Evolutionary conservation across 2,113 vertebrate species (phyloP), one percentile per base, ranked within the genome.

Genomic region (Lepus americanus): DNA sequence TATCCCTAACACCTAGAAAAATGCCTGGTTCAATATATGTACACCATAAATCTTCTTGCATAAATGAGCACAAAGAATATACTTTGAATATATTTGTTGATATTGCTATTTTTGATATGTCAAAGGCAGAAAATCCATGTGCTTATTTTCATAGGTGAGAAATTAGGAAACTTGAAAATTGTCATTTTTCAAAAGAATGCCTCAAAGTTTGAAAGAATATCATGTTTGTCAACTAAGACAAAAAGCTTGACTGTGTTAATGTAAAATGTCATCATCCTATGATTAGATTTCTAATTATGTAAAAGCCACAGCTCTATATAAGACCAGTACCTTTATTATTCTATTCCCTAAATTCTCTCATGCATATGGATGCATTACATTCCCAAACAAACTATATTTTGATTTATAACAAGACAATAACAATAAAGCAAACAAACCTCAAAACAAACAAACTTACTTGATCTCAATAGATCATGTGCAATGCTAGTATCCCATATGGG

Each of bases 141-240:
- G 27, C 22, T 80, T 79, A 27, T 49, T 87, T 61, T 39, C 20
- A 74, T 44, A 87, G 7, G 6, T 64, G 31, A 77, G n/a, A 92
- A 72, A 78, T 90, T 73, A 92, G 51, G 33, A 93, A 95, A 74
- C 4, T 81, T 88, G 19, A 79, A 93, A 91, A 79, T 63, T 64
- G 19, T 64, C 20, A 22, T 53, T 11, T 69, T 89, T 88, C 19
- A 80, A 70, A 76, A 83, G 33, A 92, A 64, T 13, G n/a, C 94
- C 39, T 80, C 79, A 79, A 91, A 74, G 74, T 61, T 53, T 33
- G 8, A 74, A 55, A 77, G 33, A 70, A 31, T 86, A 66, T 89
- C 36, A 29, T 27, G 84, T 86, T 95, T 53, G 33, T 64, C 74
- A 76, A 9, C 19, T 51, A 31, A 66, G 4, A 5, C 17, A 92